Base-by-base conservation (phyloP, 2,113 vertebrate genomes). In the Irena cyanogastra region DNA sequence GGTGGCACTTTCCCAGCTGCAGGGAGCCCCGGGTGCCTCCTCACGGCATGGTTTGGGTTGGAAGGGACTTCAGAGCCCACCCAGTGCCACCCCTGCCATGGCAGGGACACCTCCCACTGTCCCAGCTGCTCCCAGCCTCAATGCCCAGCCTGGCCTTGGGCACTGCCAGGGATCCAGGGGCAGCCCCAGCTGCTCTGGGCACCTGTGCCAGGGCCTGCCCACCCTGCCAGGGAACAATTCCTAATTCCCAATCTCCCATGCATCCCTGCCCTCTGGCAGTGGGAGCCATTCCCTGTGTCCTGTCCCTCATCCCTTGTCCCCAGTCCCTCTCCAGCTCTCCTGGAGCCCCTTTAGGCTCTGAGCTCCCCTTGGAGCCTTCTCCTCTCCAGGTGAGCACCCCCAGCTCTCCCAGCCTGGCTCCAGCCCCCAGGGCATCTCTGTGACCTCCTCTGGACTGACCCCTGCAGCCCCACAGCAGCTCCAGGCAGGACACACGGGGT, bases 381-480 rank as follows among this genome's bases (percentile, higher is more conserved):
- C 45, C 2, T 60, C n/a, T n/a, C 74, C n/a, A n/a, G n/a, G 7
- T 13, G 84, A 70, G 1, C 47, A 1, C 2, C 2, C 39, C 19
- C 74, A 70, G 47, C 28, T 61, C 23, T 54, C 19, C 64, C 47
- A 78, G 47, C 47, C 84, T 14, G 56, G 39, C 28, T 63, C 35
- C 60, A 76, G 42, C 50, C 63, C 53, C 5, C 0, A 1, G 41
- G 4, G 30, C 30, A 63, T 1, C 65, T 56, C 75, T 0, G 0
- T 17, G 75, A 5, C 20, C n/a, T 63, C n/a, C 20, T 56, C 41
- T 49, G 41, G 39, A 23, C 64, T 13, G 15, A 17, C 1, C 50
- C 31, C 54, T 45, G 33, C 33, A 87, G 33, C 17, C 33, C 74
- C 84, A 53, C 18, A 20, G 33, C 54, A 56, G 35, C 23, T 27